Percentiles rank a stretch among this genome's conserved stretches.
These are phyloP conservation scores for Cisticola juncidis DNA, from an alignment of 2,113 vertebrate species.

Conservation along the genomic window DNA sequence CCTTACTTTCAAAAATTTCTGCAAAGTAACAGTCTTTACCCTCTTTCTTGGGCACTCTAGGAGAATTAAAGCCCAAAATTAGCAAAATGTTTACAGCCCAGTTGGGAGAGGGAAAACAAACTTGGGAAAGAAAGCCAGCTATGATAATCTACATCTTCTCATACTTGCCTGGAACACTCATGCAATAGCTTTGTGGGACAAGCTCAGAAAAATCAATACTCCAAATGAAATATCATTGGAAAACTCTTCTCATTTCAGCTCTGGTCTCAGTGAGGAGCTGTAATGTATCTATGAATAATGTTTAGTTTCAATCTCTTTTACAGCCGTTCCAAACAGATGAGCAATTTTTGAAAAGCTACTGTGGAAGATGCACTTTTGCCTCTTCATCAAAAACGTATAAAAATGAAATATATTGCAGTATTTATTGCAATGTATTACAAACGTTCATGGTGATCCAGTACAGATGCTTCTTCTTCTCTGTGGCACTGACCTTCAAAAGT, in stretches of 20 bases:
- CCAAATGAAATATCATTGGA: slow-evolving; percentile 51
- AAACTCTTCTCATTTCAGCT: slow-evolving; percentile 48
- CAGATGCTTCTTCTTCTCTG: slow-evolving; percentile 62
- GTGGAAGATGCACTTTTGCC: slow-evolving; percentile 73
- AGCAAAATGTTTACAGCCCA: not conserved
- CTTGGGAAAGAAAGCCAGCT: not conserved
- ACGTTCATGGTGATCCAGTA: slow-evolving; percentile 47
- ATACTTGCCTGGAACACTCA: not conserved
- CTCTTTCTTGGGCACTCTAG: not conserved
- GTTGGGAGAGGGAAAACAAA: not conserved
- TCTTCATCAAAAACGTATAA: slow-evolving; percentile 78
- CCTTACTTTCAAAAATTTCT: not conserved
- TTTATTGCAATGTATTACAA: slow-evolving; percentile 73
- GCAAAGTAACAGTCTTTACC: not conserved
- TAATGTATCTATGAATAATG: slow-evolving; percentile 71
- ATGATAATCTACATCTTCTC: not conserved
- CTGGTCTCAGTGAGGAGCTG: slow-evolving; percentile 14
- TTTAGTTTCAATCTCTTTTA: slow-evolving; percentile 69
- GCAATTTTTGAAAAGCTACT: slow-evolving; percentile 74
- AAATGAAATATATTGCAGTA: slow-evolving; percentile 75
- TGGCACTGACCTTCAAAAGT: slow-evolving; percentile 74
- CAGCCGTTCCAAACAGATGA: slow-evolving; percentile 67
- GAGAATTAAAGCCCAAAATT: not conserved
- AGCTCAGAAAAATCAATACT: slow-evolving; percentile 53
- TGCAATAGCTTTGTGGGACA: not conserved